Base-by-base conservation (phyloP, 2,797 vertebrate species). In the Pangasius macronema region DNA sequence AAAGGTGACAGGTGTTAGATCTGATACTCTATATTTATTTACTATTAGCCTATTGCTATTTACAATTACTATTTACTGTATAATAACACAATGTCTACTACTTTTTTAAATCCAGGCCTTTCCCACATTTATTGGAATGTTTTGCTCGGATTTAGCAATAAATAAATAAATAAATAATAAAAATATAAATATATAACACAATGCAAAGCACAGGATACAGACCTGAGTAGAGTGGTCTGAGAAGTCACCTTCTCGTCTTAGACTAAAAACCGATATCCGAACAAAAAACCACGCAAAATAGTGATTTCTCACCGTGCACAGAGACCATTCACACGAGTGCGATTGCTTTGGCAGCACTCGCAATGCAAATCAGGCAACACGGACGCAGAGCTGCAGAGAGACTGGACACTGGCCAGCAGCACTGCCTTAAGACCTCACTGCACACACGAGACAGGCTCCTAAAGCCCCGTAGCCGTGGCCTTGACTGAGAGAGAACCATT, bases 261-360 rank as follows among this genome's bases (percentile, higher is more conserved):
- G n/a, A n/a, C n/a, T n/a, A n/a, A n/a, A n/a, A n/a, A n/a, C n/a
- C n/a, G n/a, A n/a, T n/a, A n/a, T n/a, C n/a, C n/a, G n/a, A n/a
- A n/a, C n/a, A n/a, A n/a, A n/a, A n/a, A n/a, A n/a, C n/a, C n/a
- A n/a, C n/a, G n/a, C n/a, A n/a, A n/a, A n/a, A n/a, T n/a, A n/a
- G n/a, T n/a, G n/a, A n/a, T n/a, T n/a, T n/a, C n/a, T n/a, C n/a
- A 55, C 57, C 55, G 92, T 92, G 91, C 93, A 94, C 79, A 61
- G 36, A 63, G 33, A 42, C 55, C 42, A 39, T 59, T 81, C 55
- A 61, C 77, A 61, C 33, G 22, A 82, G 87, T 87, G 18, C 91
- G 91, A 89, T 89, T 77, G 91, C 89, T 92, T 93, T 93, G 93
- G 92, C 93, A 91, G 89, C 88, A 82, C 42, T 51, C 86, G 88